Evolutionary conservation across 2,797 vertebrate genomes (phyloP).

Genomic region (Iguana delicatissima): DNA sequence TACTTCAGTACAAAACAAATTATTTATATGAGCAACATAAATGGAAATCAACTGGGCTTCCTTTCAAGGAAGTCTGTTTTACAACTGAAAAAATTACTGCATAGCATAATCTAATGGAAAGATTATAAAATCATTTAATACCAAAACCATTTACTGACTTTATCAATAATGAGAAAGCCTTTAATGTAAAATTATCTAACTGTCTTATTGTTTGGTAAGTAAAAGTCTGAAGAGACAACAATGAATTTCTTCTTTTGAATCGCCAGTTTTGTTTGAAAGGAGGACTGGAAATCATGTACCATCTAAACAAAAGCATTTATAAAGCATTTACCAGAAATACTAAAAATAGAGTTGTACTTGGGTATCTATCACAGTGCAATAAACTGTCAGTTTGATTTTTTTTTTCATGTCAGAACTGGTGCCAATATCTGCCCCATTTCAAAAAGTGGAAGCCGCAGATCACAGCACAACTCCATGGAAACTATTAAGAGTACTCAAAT

Average conservation of each 20-base stretch:
- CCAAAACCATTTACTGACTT: background rate
- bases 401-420: constrained; percentile 16
- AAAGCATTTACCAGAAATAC: background rate
- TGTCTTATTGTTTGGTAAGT: background rate
- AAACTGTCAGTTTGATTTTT: background rate
- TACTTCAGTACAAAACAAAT: background rate
- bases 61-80: constrained; percentile 1
- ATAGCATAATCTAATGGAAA: background rate
- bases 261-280: background rate
- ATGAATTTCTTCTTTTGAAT: background rate
- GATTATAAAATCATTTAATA: background rate
- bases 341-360: background rate
- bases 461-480: constrained; percentile 17
- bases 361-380: background rate
- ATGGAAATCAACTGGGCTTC: background rate
- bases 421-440: accelerated
- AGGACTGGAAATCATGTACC: constrained; percentile 19
- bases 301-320: background rate
- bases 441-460: background rate
- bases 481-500: background rate
- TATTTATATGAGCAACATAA: background rate
- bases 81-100: background rate
- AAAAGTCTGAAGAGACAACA: background rate
- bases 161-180: background rate
- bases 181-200: background rate